A percentile compares a stretch with the other conserved stretches of the same genome.
These are phyloP conservation scores for Chrosomus eos DNA, from an alignment of 2,797 vertebrate genomes.

Conservation along the genomic window DNA sequence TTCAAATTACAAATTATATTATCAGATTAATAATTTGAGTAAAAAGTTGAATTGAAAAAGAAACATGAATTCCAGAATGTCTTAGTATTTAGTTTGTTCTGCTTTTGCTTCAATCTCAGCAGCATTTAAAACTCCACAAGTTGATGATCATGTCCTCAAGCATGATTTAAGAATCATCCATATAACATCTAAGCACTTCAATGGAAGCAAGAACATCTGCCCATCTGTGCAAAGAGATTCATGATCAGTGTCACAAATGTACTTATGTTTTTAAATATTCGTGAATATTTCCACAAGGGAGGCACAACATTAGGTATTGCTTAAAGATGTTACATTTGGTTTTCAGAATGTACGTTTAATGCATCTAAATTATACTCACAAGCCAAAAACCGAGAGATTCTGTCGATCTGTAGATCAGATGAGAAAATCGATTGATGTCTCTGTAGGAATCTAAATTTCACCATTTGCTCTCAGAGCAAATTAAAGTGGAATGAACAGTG, in stretches of 20 bases:
- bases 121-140: no score
- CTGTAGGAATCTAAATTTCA: no score
- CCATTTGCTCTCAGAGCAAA: constrained; percentile 46
- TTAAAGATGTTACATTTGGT: not conserved
- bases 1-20: not conserved
- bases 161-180: no score
- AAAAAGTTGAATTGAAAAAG: not conserved
- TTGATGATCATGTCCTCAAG: no score
- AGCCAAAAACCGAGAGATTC: not conserved
- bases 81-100: no score
- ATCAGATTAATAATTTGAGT: not conserved
- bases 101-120: no score
- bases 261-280: not conserved
- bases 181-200: no score
- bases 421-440: constrained; percentile 25
- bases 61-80: not conserved
- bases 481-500: constrained; percentile 49
- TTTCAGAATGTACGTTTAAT: not conserved
- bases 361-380: not conserved
- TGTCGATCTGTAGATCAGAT: constrained; percentile 1
- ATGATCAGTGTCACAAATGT: not conserved
- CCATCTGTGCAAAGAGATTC: no score
- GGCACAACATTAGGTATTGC: not conserved
- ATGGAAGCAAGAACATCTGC: no score
- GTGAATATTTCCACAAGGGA: not conserved